Conservation (phyloP, 1,140 invertebrate genomes). For the Asbolus verrucosus region DNA sequence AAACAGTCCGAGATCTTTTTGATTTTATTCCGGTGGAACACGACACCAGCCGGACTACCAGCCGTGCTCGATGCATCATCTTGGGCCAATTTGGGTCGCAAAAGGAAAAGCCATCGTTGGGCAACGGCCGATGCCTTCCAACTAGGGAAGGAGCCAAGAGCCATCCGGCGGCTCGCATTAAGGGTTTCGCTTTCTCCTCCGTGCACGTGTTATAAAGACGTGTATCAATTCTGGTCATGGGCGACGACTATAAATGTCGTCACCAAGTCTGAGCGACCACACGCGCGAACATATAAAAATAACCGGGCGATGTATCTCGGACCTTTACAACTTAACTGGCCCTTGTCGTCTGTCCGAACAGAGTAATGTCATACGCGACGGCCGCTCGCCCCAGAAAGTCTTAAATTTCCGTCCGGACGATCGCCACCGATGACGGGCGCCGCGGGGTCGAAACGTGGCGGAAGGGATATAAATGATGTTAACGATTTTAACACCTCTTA, state of each 20-base stretch:
- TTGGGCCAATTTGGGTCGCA: too few species aligned
- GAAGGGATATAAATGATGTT: conserved; percentile 37
- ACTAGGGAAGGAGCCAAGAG: neutral
- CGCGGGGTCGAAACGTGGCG: conserved; percentile 9
- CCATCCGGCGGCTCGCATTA: neutral
- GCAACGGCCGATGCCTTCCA: too few species aligned
- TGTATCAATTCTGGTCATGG: conserved; percentile 43
- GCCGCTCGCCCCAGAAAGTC: neutral
- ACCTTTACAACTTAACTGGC: conserved; percentile 50
- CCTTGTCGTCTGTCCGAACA: conserved; percentile 48
- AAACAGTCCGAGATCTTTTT: too few species aligned
- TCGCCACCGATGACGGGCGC: conserved; percentile 16
- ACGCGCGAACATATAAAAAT: conserved; percentile 46
- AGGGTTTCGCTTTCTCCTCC: conserved; percentile 32
- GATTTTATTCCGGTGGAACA: too few species aligned
- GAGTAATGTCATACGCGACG: conserved; percentile 34
- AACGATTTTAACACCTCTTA: conserved; percentile 43
- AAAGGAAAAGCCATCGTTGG: too few species aligned
- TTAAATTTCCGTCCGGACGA: conserved; percentile 7
- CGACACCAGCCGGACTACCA: too few species aligned
- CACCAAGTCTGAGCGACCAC: conserved; percentile 43
- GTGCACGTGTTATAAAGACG: conserved; percentile 42
- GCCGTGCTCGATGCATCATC: too few species aligned
- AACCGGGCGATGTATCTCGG: conserved; percentile 39
- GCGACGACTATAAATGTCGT: conserved; percentile 47